Base-by-base conservation (phyloP, 2,888 invertebrate species). In the Drosophila phalerata region DNA sequence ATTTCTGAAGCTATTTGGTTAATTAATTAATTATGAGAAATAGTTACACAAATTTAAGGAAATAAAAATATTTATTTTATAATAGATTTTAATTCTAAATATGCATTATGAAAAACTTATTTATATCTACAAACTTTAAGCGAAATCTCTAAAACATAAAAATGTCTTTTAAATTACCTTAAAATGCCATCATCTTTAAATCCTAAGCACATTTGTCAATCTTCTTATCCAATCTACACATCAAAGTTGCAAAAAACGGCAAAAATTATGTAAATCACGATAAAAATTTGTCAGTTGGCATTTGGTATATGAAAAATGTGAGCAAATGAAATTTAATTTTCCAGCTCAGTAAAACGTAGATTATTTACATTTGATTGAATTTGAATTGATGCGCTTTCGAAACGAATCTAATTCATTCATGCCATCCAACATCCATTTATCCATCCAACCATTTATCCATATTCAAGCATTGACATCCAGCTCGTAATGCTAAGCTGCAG, bases 321-420 rank as follows among this genome's bases (percentile, higher is more conserved):
- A 45, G 43, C 65, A 53, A 62, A 47, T 34, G 52, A 69, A 77
- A 77, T 76, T 77, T 63, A 69, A 76, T 76, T 76, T 76, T 76
- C 73, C 76, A 65, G 58, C 47, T 76, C 69, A 76, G 55, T 69
- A 53, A 68, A 53, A 68, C 15, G 47, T 38, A 53, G 65, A 73
- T 71, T 80, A 83, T 66, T 68, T 78, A 68, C 78, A 42, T 56
- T 76, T 81, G 76, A 81, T 83, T 81, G 81, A 75, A 81, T 83
- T 78, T 48, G 62, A 72, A 63, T 65, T 64, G 65, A 69, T 76
- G 76, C 69, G 69, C 62, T 77, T 56, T 62, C 64, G n/a, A 56
- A 57, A 53, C 64, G 62, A 69, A 77, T 64, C 56, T 60, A 58
- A 75, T 71, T 66, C 63, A 75, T 70, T 66, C 56, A 40, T 22